These are phyloP conservation scores for Glossosoma conforme DNA, from an alignment of 1,140 invertebrate species.

Conservation along the genomic window DNA sequence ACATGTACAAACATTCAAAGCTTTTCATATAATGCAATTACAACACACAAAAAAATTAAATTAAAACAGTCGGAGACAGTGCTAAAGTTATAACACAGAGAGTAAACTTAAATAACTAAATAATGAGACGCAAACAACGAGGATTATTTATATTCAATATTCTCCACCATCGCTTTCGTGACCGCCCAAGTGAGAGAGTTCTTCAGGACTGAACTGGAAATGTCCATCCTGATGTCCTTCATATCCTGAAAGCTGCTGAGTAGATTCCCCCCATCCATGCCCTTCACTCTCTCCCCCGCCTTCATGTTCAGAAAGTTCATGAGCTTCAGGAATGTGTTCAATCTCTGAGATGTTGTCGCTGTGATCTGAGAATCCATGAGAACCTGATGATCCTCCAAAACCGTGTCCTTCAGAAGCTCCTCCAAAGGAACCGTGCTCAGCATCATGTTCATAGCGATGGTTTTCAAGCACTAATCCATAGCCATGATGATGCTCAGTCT, in stretches of 20 bases:
- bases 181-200: conserved; percentile 15
- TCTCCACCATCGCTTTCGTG: conserved; percentile 16
- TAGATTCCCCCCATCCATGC: conserved; percentile 11
- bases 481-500: conserved; percentile 52
- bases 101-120: conserved; percentile 19
- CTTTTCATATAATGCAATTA: conserved; percentile 1
- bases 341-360: conserved; percentile 36
- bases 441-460: conserved; percentile 51
- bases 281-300: conserved; percentile 12
- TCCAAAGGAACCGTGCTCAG: conserved; percentile 43
- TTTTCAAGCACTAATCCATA: conserved; percentile 54
- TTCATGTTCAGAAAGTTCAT: conserved; percentile 4
- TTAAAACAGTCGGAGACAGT: conserved; percentile 6
- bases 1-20: conserved; percentile 3
- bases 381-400: conserved; percentile 38
- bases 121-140: conserved; percentile 16
- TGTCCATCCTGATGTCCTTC: conserved; percentile 17
- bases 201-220: conserved; percentile 16
- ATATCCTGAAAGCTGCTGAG: conserved; percentile 15
- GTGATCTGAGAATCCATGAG: conserved; percentile 37
- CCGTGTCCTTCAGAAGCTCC: no score
- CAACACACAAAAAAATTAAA: not conserved
- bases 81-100: conserved; percentile 6
- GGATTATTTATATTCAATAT: conserved; percentile 13
- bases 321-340: conserved; percentile 26